These are phyloP conservation scores for Xiphorhynchus erythropygius DNA, from an alignment of 2,797 vertebrate species.

Conservation along the genomic window DNA sequence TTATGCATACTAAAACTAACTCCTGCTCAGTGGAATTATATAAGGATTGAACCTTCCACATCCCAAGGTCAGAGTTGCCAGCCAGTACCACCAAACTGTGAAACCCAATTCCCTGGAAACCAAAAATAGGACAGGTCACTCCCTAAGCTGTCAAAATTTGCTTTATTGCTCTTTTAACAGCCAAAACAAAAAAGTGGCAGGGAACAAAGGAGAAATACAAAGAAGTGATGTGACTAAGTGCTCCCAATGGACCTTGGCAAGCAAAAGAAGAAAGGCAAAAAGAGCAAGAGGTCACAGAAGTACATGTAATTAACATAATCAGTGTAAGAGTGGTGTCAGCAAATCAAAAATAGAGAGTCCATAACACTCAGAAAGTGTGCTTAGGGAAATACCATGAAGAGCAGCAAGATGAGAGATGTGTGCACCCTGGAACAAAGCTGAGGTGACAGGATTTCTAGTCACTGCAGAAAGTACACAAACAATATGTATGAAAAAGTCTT, in stretches of 20 bases:
- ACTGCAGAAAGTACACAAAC: neutral
- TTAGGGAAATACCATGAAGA: neutral
- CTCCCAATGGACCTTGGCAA: slow-evolving; percentile 24
- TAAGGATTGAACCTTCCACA: neutral
- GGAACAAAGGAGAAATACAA: slow-evolving; percentile 45
- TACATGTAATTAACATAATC: slow-evolving; percentile 66
- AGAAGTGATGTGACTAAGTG: slow-evolving; percentile 46
- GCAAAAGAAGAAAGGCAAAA: slow-evolving; percentile 53
- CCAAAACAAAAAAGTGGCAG: slow-evolving; percentile 32
- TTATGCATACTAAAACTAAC: slow-evolving; percentile 11
- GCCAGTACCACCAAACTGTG: neutral
- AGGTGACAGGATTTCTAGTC: neutral
- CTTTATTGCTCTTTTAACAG: slow-evolving; percentile 28
- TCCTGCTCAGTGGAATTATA: neutral
- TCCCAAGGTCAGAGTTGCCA: slow-evolving; percentile 25
- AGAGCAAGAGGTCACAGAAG: neutral
- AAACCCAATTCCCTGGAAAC: slow-evolving; percentile 39
- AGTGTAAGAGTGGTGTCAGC: slow-evolving; percentile 36
- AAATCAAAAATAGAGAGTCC: slow-evolving; percentile 59
- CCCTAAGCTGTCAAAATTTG: slow-evolving; percentile 40
- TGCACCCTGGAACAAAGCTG: neutral
- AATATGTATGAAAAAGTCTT: neutral
- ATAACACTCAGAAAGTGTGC: neutral
- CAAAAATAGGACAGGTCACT: slow-evolving; percentile 1
- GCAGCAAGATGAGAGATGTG: neutral